Percentiles rank a stretch among this genome's conserved stretches.
Evolutionary conservation across 2,113 vertebrate genomes (phyloP).

Genomic region (Prietella phreatophila): DNA sequence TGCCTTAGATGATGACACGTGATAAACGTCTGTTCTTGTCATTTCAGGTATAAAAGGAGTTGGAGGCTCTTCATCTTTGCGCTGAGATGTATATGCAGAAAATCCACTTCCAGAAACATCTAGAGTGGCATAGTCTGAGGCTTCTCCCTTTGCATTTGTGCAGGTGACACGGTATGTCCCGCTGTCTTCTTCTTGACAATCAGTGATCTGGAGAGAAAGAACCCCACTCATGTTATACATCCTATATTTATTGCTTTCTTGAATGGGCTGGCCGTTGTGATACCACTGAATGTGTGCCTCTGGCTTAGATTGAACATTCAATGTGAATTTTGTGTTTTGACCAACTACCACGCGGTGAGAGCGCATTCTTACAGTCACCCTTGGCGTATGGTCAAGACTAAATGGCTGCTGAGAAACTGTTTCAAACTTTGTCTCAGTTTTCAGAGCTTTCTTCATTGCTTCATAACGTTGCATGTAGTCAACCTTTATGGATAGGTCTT

Average conservation of each 20-base stretch:
- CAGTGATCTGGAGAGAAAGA: slow-evolving; percentile 85
- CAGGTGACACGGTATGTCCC: slow-evolving; percentile 92
- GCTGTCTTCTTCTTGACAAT: slow-evolving; percentile 86
- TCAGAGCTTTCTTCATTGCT: slow-evolving; percentile 89
- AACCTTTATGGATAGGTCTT: slow-evolving; percentile 83
- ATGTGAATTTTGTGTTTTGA: slow-evolving; percentile 85
- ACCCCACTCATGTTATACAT: slow-evolving; percentile 89
- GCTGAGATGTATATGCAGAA: slow-evolving; percentile 78
- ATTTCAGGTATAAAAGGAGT: slow-evolving; percentile 81
- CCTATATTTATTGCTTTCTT: slow-evolving; percentile 81
- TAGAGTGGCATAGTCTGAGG: slow-evolving; percentile 91
- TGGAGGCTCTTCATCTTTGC: slow-evolving; percentile 86
- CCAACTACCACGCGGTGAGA: slow-evolving; percentile 87
- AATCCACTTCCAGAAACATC: slow-evolving; percentile 87
- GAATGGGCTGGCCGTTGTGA: slow-evolving; percentile 87
- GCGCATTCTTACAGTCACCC: slow-evolving; percentile 91
- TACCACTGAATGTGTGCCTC: slow-evolving; percentile 90
- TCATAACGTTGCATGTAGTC: slow-evolving; percentile 94
- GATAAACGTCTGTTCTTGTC: slow-evolving; percentile 85
- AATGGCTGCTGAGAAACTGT: slow-evolving; percentile 89
- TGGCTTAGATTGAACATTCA: slow-evolving; percentile 93
- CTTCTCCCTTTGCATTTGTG: slow-evolving; percentile 90
- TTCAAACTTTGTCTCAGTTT: slow-evolving; percentile 86
- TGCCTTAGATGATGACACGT: slow-evolving; percentile 83
- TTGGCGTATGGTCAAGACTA: slow-evolving; percentile 88